Percentiles rank a stretch among this genome's conserved stretches.
Conservation (phyloP, 2,797 vertebrate species). For the Tympanoctomys barrerae region DNA sequence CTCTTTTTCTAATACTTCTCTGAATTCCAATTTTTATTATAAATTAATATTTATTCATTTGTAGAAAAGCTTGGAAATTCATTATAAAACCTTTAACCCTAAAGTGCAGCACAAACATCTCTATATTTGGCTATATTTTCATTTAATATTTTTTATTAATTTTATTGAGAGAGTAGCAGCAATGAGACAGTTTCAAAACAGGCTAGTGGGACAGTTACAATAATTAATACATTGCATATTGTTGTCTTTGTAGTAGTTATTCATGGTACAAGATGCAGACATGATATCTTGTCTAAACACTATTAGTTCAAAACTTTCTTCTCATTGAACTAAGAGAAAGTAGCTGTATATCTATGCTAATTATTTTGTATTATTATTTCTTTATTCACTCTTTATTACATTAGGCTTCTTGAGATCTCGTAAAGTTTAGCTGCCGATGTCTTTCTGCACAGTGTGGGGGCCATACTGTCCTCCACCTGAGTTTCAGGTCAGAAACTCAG, state of each 20-base stretch:
- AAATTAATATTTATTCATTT: constrained; percentile 20
- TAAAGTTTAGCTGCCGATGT: background rate
- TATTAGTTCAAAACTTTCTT: too few species aligned
- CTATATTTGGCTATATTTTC: constrained; percentile 46
- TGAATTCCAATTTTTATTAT: background rate
- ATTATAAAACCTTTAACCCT: background rate
- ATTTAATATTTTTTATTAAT: background rate
- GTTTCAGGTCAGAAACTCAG: background rate
- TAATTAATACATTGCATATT: too few species aligned
- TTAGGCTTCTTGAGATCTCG: background rate
- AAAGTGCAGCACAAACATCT: constrained; percentile 26
- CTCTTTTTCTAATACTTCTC: background rate
- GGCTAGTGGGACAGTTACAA: too few species aligned
- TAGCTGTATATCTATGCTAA: too few species aligned
- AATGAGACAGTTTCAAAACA: too few species aligned
- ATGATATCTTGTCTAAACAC: too few species aligned
- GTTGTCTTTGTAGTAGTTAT: too few species aligned
- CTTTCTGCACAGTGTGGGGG: background rate
- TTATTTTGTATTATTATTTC: background rate
- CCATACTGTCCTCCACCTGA: background rate
- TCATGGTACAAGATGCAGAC: too few species aligned
- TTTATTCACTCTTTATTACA: background rate
- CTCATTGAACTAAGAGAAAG: too few species aligned
- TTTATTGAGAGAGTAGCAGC: too few species aligned
- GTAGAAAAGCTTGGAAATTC: constrained; percentile 5